phyloP scores from a whole-genome alignment of 2,113 vertebrate genomes.

The Pelmatolapia mariae region DNA sequence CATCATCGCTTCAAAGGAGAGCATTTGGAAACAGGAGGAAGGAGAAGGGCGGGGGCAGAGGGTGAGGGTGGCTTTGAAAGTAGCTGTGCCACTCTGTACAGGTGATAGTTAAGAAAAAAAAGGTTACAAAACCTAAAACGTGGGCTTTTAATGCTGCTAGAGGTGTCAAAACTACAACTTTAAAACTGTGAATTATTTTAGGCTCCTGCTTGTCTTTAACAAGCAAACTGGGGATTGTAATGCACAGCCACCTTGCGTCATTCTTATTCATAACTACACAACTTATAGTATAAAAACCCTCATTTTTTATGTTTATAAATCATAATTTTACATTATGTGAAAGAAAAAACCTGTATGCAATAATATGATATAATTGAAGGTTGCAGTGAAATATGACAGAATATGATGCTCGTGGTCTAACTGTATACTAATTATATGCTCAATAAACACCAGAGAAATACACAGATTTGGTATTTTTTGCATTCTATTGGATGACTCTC shows the following conservation, averaged over 20 bases:
- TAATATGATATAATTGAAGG: neutral
- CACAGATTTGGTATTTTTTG: neutral
- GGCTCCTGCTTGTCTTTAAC: neutral
- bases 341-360: neutral
- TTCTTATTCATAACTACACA: neutral
- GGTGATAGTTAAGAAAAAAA: conserved; percentile 35
- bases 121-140: neutral
- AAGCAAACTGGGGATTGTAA: neutral
- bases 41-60: conserved; percentile 34
- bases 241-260: neutral
- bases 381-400: neutral
- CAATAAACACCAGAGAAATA: neutral
- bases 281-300: neutral
- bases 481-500: neutral
- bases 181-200: neutral
- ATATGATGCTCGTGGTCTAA: neutral
- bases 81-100: conserved; percentile 52
- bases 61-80: conserved; percentile 46
- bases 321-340: neutral
- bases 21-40: conserved; percentile 89
- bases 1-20: conserved; percentile 98
- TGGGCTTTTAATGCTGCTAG: neutral
- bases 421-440: neutral
- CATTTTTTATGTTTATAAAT: neutral
- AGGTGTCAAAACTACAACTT: neutral